These are phyloP conservation scores for Kryptopterus vitreolus DNA, from an alignment of 2,797 vertebrate species.

Conservation along the genomic window DNA sequence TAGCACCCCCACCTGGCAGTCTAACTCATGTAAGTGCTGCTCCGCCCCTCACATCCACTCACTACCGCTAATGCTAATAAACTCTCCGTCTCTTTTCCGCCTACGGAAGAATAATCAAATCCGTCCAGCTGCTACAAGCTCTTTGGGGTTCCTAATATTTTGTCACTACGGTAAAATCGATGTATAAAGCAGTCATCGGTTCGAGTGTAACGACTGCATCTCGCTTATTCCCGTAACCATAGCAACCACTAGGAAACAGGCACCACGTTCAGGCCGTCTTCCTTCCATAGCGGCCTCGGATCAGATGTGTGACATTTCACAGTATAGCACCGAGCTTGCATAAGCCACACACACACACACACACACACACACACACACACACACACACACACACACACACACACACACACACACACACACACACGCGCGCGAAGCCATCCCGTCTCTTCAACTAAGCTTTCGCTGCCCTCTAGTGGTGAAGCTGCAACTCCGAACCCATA, in stretches of 20 bases:
- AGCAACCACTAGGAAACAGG: constrained; percentile 1
- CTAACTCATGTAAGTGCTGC: constrained; percentile 50
- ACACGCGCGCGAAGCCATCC: neutral
- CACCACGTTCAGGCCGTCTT: constrained; percentile 1
- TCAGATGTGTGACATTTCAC: constrained; percentile 43
- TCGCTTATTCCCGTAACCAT: neutral
- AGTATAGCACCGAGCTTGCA: constrained; percentile 36
- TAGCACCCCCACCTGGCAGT: constrained; percentile 54
- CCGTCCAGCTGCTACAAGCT: neutral
- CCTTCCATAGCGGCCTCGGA: constrained; percentile 1
- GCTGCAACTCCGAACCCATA: neutral
- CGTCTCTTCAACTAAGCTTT: neutral
- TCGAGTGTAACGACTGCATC: neutral
- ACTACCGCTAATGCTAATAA: neutral
- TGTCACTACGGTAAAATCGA: neutral
- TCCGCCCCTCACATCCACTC: constrained; percentile 15
- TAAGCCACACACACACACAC: constrained; percentile 21
- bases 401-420: too few relatives aligned
- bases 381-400: too few relatives aligned
- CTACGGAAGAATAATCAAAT: neutral
- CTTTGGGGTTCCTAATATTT: neutral
- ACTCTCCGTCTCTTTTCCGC: neutral
- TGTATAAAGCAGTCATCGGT: neutral
- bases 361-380: too few relatives aligned
- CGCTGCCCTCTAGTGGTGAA: constrained; percentile 41